Evolutionary conservation across 1,140 invertebrate species (phyloP), one percentile per base, ranked within the genome.

Genomic region (Muscidifurax raptorellus): DNA sequence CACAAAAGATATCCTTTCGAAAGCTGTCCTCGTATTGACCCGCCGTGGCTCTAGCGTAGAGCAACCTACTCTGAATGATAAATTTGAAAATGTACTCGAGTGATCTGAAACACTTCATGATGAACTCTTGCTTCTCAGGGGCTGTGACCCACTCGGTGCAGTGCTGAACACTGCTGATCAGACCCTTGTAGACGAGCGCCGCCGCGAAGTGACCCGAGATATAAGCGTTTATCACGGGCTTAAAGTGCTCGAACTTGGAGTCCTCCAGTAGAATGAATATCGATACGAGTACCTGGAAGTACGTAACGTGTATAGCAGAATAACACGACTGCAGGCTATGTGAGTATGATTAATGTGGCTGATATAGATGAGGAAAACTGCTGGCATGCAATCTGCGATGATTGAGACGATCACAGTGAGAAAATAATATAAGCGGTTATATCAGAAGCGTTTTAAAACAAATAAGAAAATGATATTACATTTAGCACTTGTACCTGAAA

Each of bases 21-120:
- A 98, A 98, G 84, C 95, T 97, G 88, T 98, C 97, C 89, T 98
- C 97, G 87, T 96, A 97, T 89, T 97, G 96, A 0, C 97, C 97
- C 5, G 97, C 97, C 0, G 97, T 98, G 0, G 97, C 97, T 25
- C 96, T 94, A 0, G 97, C 96, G 94, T 99, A 99, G 3, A 99
- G 91, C 25, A 97, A 90, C 32, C 98, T 94, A 44, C 98, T 99
- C 86, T 98, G 97, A 18, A 99, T 98, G 9, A 99, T 97, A 87
- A 99, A 96, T 88, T 99, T 98, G 92, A 99, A 98, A 88, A 99
- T 97, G 86, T 98, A 99, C 91, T 99, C 98, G 12, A 99, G 93
- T 0, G 98, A 98, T 77, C 96, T 95, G 85, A 98, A 98, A 89
- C 97, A 98, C 88, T 97, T 98, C 87, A 97, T 95, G 67, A 98